These are phyloP conservation scores for Hypsibius dujardini DNA, from an alignment of 1,140 invertebrate genomes.

Conservation along the genomic window DNA sequence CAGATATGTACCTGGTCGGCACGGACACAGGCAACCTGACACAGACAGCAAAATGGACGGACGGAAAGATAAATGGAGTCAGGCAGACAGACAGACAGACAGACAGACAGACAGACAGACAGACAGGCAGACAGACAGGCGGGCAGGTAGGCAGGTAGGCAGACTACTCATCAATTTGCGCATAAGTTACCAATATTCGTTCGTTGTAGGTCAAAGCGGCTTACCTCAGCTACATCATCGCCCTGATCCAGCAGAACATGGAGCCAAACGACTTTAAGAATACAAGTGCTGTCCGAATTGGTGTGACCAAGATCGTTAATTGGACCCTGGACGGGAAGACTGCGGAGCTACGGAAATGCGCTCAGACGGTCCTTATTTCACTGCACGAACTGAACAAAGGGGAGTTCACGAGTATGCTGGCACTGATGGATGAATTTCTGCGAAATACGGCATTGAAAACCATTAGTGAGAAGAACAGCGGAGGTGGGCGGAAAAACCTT, in stretches of 20 bases:
- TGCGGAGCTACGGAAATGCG: not conserved
- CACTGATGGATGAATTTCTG: conserved; percentile 15
- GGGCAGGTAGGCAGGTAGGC: no score
- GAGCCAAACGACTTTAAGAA: conserved; percentile 5
- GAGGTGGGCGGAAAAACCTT: not conserved
- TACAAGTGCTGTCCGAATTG: conserved; percentile 9
- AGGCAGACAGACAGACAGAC: no score
- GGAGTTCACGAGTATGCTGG: conserved; percentile 9
- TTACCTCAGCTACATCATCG: not conserved
- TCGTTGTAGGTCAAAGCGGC: not conserved
- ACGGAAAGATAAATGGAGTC: no score
- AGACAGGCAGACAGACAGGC: no score
- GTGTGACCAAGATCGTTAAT: conserved; percentile 14
- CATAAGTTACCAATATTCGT: not conserved
- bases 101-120: no score
- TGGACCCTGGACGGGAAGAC: conserved; percentile 11
- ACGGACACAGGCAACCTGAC: no score
- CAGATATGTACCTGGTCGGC: not conserved
- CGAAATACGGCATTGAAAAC: not conserved
- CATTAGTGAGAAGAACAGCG: not conserved
- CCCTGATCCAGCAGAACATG: not conserved
- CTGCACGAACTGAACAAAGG: not conserved
- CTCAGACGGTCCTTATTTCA: not conserved
- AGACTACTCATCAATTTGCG: no score
- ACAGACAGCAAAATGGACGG: no score